Evolutionary conservation across 1,140 invertebrate genomes (phyloP).

Genomic region (Heliconius himera): DNA sequence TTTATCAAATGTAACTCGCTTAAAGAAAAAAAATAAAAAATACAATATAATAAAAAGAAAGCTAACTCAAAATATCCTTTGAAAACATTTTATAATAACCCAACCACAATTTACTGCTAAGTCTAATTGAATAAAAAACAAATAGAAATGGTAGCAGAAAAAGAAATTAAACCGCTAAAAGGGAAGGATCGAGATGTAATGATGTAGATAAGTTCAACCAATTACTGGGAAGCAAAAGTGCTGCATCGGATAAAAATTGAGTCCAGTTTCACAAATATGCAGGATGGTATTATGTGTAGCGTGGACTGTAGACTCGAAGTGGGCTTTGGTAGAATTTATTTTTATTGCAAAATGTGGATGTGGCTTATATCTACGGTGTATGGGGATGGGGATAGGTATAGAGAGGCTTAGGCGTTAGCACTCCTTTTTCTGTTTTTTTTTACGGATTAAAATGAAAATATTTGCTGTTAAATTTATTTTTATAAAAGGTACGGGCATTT

Average conservation of each 20-base stretch:
- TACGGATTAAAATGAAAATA: background rate
- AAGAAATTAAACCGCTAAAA: slow-evolving; percentile 72
- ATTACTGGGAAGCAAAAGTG: slow-evolving; percentile 74
- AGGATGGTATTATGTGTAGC: slow-evolving; percentile 63
- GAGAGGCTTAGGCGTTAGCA: background rate
- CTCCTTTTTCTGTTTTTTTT: background rate
- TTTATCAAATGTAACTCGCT: no score
- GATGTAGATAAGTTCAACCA: slow-evolving; percentile 78
- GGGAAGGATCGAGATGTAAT: slow-evolving; percentile 78
- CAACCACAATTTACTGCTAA: slow-evolving; percentile 52
- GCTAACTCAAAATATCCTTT: background rate
- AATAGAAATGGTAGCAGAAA: slow-evolving; percentile 65
- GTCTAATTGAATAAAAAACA: slow-evolving; percentile 79
- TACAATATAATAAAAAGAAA: background rate
- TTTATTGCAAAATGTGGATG: slow-evolving; percentile 45
- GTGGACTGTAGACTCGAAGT: slow-evolving; percentile 47
- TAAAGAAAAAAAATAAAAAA: slow-evolving; percentile 30
- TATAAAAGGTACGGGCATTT: background rate
- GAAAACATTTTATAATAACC: background rate
- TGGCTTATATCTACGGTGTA: background rate
- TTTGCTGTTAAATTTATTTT: background rate
- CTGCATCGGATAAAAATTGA: slow-evolving; percentile 75
- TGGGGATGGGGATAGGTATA: background rate
- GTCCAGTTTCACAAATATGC: slow-evolving; percentile 70
- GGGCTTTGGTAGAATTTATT: slow-evolving; percentile 50